Evolutionary conservation across 2,113 vertebrate genomes (phyloP), one percentile per base, ranked within the genome.

Genomic region (Tyto alba): DNA sequence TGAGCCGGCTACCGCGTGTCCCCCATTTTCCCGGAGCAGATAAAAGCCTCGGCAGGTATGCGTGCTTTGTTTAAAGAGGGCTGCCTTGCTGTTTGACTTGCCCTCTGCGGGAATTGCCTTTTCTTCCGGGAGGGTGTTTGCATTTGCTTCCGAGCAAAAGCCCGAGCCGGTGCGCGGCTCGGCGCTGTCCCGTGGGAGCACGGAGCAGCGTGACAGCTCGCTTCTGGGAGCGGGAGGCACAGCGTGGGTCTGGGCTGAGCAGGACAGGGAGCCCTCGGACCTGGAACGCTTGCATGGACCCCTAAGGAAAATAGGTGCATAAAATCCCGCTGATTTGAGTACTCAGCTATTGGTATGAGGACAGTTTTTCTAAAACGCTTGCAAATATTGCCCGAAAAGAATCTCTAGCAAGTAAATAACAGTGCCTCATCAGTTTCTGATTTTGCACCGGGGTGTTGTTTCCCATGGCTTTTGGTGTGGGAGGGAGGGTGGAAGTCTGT

Each of bases 101-200:
- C 2, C 0, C 34, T 17, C 26, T 9, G 52, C 20, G 12, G 40
- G 62, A 57, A 0, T 0, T 1, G 29, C 0, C 15, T 0, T 2
- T 29, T 6, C 15, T 90, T 85, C 87, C 21, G 60, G 69, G 57
- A 79, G 57, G n/a, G 2, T 69, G 79, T 83, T 96, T 63, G 88
- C 29, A 2, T n/a, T 91, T 6, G 60, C 60, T 36, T 18, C 32
- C 2, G 34, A 26, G 3, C 48, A 12, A 3, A n/a, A 67, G 41
- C 13, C 34, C 12, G 3, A 16, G 27, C 9, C 10, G 5, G 56
- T 34, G 56, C n/a, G 8, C 9, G 13, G 7, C 6, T 26, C 25
- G 11, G 82, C 20, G 13, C 20, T 32, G 41, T 48, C 38, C n/a
- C 0, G 45, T 1, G 50, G 20, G 57, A 6, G 19, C 48, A 1